These are phyloP conservation scores for Pseudomugil tenellus DNA, from an alignment of 2,797 vertebrate genomes.

Conservation along the genomic window DNA sequence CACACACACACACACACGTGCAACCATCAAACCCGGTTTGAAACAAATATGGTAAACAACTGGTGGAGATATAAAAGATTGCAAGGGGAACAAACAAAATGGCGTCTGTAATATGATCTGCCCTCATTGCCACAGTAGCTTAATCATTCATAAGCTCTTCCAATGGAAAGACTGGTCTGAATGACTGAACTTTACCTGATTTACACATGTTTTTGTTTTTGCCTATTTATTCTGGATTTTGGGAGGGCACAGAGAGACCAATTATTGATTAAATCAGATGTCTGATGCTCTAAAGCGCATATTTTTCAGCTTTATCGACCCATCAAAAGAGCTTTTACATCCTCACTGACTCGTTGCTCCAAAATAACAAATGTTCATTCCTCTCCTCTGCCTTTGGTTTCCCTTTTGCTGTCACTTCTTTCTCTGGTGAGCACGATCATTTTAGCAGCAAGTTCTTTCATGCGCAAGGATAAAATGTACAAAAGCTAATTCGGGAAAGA, in stretches of 20 bases:
- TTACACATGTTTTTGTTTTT: slow-evolving; percentile 2
- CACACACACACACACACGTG: slow-evolving; percentile 21
- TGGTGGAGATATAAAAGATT: slow-evolving; percentile 74
- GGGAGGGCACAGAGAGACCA: background rate
- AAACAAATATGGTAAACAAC: slow-evolving; percentile 71
- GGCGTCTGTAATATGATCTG: slow-evolving; percentile 79
- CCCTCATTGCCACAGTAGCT: slow-evolving; percentile 74
- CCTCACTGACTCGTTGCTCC: slow-evolving; percentile 39
- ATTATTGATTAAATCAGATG: slow-evolving; percentile 28
- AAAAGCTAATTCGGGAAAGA: slow-evolving; percentile 67
- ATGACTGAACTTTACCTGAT: slow-evolving; percentile 39
- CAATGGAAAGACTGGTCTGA: slow-evolving; percentile 60
- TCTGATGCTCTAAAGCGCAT: slow-evolving; percentile 6
- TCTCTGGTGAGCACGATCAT: slow-evolving; percentile 35
- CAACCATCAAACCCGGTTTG: slow-evolving; percentile 59
- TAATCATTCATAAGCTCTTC: slow-evolving; percentile 73
- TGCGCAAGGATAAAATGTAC: slow-evolving; percentile 48
- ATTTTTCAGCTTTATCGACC: slow-evolving; percentile 1
- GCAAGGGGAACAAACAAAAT: slow-evolving; percentile 77
- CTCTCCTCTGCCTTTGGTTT: slow-evolving; percentile 18
- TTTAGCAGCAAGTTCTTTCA: slow-evolving; percentile 36
- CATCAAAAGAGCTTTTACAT: slow-evolving; percentile 21
- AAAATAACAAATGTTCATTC: slow-evolving; percentile 27
- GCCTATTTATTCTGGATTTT: background rate
- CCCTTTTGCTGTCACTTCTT: slow-evolving; percentile 29